Conservation (phyloP, 2,113 vertebrate genomes). For the Oplegnathus fasciatus region DNA sequence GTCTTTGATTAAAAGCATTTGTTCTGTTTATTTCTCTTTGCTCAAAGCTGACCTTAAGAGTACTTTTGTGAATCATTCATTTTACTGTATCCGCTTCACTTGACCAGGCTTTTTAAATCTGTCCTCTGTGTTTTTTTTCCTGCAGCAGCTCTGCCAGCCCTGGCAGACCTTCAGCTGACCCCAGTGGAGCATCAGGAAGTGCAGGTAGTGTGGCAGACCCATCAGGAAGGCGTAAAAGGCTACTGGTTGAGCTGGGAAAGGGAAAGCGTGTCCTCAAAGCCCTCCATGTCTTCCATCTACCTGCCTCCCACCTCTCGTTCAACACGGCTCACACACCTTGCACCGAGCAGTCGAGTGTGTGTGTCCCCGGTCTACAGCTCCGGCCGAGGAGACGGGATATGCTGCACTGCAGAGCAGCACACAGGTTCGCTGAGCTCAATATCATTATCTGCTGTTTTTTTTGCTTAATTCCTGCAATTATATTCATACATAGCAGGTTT, state of each 20-base stretch:
- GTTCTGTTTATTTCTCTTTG: not conserved
- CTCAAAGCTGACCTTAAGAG: constrained; percentile 7
- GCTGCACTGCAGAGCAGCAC: constrained; percentile 76
- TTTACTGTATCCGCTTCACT: not conserved
- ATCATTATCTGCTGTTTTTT: not conserved
- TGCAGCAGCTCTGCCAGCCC: constrained; percentile 63
- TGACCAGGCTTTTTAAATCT: not conserved
- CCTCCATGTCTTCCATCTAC: constrained; percentile 54
- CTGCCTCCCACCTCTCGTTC: constrained; percentile 72
- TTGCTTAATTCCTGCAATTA: not conserved
- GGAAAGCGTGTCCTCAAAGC: constrained; percentile 1
- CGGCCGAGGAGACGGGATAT: constrained; percentile 79
- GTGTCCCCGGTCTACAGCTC: constrained; percentile 85
- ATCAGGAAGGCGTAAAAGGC: constrained; percentile 74
- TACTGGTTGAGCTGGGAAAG: constrained; percentile 86
- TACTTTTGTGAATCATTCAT: not conserved
- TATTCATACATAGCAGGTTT: not conserved
- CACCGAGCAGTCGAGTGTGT: constrained; percentile 80
- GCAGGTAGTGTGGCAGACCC: constrained; percentile 80
- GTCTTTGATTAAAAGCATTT: not conserved
- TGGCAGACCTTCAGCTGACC: constrained; percentile 72
- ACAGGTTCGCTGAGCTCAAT: constrained; percentile 66
- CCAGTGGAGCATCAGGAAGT: constrained; percentile 55
- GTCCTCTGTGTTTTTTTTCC: not conserved
- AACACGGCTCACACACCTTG: constrained; percentile 72